These are phyloP conservation scores for Caranx ignobilis DNA, from an alignment of 2,113 vertebrate genomes.

Conservation along the genomic window DNA sequence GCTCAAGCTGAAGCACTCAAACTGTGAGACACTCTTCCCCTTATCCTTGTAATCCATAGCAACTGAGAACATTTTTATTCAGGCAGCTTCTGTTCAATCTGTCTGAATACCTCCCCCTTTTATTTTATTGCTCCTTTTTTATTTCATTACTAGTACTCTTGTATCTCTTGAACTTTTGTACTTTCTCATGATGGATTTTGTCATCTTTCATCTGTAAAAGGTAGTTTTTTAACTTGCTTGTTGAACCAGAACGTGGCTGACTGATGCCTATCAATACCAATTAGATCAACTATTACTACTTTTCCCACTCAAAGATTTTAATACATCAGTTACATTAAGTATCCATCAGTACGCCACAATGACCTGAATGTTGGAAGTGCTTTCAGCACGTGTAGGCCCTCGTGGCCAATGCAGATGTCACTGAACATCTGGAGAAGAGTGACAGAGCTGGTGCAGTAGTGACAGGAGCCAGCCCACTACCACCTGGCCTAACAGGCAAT, in stretches of 20 bases:
- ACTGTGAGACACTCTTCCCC: too few species aligned
- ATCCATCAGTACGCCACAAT: neutral
- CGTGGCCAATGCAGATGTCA: conserved; percentile 29
- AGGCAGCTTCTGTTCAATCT: too few species aligned
- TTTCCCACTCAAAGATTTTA: neutral
- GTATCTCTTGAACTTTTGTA: too few species aligned
- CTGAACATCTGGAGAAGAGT: conserved; percentile 62
- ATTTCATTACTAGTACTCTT: too few species aligned
- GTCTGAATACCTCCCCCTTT: too few species aligned
- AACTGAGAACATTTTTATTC: too few species aligned
- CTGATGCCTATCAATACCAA: neutral
- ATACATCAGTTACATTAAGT: neutral
- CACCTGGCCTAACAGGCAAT: conserved; percentile 64
- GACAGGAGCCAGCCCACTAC: conserved; percentile 45
- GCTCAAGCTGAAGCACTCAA: too few species aligned
- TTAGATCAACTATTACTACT: neutral
- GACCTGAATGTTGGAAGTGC: conserved; percentile 1
- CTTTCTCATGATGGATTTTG: too few species aligned
- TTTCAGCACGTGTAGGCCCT: neutral
- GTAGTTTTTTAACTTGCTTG: neutral
- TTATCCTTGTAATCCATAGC: too few species aligned
- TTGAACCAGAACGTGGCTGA: neutral
- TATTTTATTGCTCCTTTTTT: too few species aligned
- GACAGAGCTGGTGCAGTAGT: conserved; percentile 24
- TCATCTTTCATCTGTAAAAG: too few species aligned